Evolutionary conservation across 1,140 invertebrate genomes (phyloP), one percentile per base, ranked within the genome.

Genomic region (Eueides isabella): DNA sequence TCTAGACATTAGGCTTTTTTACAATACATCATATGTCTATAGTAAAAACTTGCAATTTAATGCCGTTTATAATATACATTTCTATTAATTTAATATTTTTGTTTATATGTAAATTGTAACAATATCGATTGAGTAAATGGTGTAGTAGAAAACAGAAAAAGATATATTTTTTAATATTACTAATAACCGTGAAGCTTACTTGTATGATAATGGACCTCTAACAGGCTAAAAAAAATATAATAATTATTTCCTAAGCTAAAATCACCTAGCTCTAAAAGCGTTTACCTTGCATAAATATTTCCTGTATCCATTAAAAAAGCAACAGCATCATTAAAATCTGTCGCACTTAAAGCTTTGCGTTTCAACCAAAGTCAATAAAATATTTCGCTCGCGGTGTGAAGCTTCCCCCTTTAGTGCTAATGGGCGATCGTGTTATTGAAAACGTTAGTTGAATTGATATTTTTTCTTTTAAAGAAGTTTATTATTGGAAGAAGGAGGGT

Each of bases 351-450:
- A 29, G 14, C 61, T 64, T 48, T 65, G 23, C 33, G 31, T 65
- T 29, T 72, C 70, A 41, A 72, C 66, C 62, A 61, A 66, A 65
- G 70, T 72, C 70, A 72, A 72, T 72, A 72, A 72, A 65, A 28
- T 66, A 63, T 48, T 72, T 65, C 48, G 19, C 48, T 55, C 48
- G 48, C 23, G 64, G 64, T 72, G 55, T 72, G 64, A 64, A 72
- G 14, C 65, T 67, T 44, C 65, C 55, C 70, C 66, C 35, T 55
- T 63, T 72, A 29, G 28, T 65, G 35, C 30, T 72, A 65, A 72
- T 72, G 63, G 38, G 19, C 48, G 48, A 55, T 55, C 48, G 48
- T 55, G 23, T 55, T 55, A 55, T 55, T 55, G 48, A 23, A 55
- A 23, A 55, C 48, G 48, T 11, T 12, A 55, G 48, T 55, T 9